A percentile compares a stretch with the other conserved stretches of the same genome.
Conservation (phyloP, 2,888 invertebrate genomes). For the Chromoteleia sp. region DNA sequence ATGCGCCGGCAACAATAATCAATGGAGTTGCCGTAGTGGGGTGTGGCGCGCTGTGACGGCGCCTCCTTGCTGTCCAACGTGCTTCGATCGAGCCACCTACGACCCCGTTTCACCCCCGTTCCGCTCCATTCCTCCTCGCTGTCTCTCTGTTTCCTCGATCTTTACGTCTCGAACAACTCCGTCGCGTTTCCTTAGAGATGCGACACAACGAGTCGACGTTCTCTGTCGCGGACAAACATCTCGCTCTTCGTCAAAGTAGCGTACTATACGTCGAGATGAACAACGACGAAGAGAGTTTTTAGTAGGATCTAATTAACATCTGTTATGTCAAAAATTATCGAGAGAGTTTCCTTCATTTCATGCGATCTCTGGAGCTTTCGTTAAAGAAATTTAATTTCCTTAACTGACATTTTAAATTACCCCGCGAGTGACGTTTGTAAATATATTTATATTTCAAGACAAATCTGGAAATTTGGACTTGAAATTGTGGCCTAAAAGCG, state of each 20-base stretch:
- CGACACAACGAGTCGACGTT: slow-evolving; percentile 39
- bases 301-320: slow-evolving; percentile 22
- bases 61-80: slow-evolving; percentile 81
- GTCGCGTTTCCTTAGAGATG: slow-evolving; percentile 49
- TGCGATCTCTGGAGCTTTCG: too few species aligned
- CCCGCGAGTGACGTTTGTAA: too few species aligned
- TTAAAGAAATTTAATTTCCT: too few species aligned
- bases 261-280: slow-evolving; percentile 22
- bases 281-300: slow-evolving; percentile 20
- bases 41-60: slow-evolving; percentile 82
- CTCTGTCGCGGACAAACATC: slow-evolving; percentile 42
- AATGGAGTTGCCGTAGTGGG: slow-evolving; percentile 84
- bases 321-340: slow-evolving; percentile 1
- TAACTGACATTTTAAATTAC: too few species aligned
- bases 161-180: slow-evolving; percentile 64
- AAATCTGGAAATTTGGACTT: too few species aligned
- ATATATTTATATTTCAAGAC: too few species aligned
- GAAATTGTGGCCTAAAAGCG: too few species aligned
- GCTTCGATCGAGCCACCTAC: slow-evolving; percentile 80
- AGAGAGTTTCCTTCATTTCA: too few species aligned
- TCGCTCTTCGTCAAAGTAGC: slow-evolving; percentile 21
- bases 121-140: slow-evolving; percentile 35
- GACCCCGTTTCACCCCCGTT: slow-evolving; percentile 64
- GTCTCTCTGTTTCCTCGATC: slow-evolving; percentile 51
- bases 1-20: slow-evolving; percentile 83